Base-by-base conservation (phyloP, 2,797 vertebrate species). In the Xenentodon cancila region DNA sequence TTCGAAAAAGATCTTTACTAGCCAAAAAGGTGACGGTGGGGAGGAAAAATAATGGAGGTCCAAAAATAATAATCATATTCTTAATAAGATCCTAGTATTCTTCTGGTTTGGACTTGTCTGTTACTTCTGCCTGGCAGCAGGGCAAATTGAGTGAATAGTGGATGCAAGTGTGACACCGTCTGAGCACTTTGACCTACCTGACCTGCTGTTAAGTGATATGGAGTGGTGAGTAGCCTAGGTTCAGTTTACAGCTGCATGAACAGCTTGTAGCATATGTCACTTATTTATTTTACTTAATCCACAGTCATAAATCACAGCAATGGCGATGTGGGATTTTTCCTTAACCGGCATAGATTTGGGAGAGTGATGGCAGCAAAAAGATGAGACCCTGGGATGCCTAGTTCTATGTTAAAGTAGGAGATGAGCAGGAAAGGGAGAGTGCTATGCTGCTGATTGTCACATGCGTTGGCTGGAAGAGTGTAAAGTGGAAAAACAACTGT, bases 161-260 rank as follows among this genome's bases (percentile, higher is more conserved):
- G 49, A 77, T 53, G 47, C 67, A 58, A 77, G 82, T 68, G 53
- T 70, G 68, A 85, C 80, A 84, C 82, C 79, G 52, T 81, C 71
- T 57, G 83, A 90, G 75, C 79, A 71, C 71, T 84, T 91, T 88
- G 89, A 90, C 87, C 88, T 8, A 30, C 72, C 73, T 84, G 82
- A 88, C 85, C 85, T 76, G 9, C 42, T 15, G 55, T 86, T 79
- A 78, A 67, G 69, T 64, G 72, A 68, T 71, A 64, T 54, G 21
- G 63, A 40, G 73, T 46, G 60, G 62, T 60, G 30, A 73, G 68
- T 57, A 60, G 82, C 73, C 79, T 59, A 19, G 45, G 64, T 77
- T 84, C 73, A 46, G 77, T 77, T 76, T 80, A 81, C 84, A 84
- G 80, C 87, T 77, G 73, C 15, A n/a, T 48, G 68, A 79, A 84